Evolutionary conservation across 2,113 vertebrate genomes (phyloP), one percentile per base, ranked within the genome.

Genomic region (Pogonocichla stellata): DNA sequence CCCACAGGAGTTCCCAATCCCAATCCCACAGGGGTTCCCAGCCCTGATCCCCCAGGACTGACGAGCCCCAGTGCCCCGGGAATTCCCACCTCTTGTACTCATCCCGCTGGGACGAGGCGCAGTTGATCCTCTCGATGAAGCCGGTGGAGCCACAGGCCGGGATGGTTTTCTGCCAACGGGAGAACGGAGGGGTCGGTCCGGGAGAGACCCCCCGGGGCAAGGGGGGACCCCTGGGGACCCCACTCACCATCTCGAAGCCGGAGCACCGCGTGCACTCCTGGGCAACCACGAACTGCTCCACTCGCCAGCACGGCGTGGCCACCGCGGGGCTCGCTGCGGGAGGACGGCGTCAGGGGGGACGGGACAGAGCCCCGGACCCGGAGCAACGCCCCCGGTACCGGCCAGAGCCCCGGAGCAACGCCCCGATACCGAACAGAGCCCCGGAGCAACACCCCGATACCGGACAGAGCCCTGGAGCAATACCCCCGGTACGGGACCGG

Each of bases 271-370:
- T 23, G 33, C 98, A 99, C 26, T 98, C 98, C 79, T 94, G 96
- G 0, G 97, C 96, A 60, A 99, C 97, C 70, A 98, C 97, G 74
- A 98, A 99, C 67, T 99, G 98, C 90, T 98, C 98, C 51, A 95
- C 56, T 65, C 88, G 90, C 98, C 98, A 99, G 94, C 98, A 99
- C 6, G 96, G 98, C 5, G 93, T 66, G 69, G 69, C 74, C 9
- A 33, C 62, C 20, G 86, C 92, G 4, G 96, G 70, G 71, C 90
- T 95, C 14, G 75, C 97, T 98, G 69, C 6, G 7, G 28, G 25
- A 19, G 7, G 5, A 40, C 4, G 38, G 38, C 38, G 38, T 38
- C 38, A 38, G 38, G 38, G 38, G 38, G 38, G 38, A 38, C 38
- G 38, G 40, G 40, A 42, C 40, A 42, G 40, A 42, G 38, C 13